Conservation (phyloP, 1,140 invertebrate species). For the Trachelipus rathkii region DNA sequence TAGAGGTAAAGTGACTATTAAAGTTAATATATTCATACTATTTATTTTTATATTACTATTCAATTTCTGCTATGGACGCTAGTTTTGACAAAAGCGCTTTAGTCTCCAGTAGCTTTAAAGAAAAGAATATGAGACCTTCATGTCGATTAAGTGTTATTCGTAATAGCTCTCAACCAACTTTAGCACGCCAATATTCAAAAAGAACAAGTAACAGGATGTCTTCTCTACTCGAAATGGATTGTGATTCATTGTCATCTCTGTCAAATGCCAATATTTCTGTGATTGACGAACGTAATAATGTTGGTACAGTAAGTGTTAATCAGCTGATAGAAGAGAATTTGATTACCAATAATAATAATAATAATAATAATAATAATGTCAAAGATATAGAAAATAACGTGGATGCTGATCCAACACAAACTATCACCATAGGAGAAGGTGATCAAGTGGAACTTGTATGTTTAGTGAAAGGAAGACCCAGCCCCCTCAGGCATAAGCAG, state of each 20-base stretch:
- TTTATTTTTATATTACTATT: too few species aligned
- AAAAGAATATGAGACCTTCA: neutral
- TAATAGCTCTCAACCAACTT: neutral
- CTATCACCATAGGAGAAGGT: neutral
- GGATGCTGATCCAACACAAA: conserved; percentile 18
- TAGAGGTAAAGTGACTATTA: too few species aligned
- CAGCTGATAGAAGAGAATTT: neutral
- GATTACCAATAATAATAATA: neutral
- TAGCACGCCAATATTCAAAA: neutral
- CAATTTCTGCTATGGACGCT: too few species aligned
- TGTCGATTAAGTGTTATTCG: neutral
- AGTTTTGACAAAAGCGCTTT: too few species aligned
- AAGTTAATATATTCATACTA: too few species aligned
- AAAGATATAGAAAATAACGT: neutral
- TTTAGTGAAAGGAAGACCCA: too few species aligned
- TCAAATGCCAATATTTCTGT: neutral
- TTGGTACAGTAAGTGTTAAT: neutral
- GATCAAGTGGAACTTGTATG: too few species aligned
- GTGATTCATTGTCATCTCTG: conserved; percentile 11
- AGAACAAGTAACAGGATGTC: neutral
- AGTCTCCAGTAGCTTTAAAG: neutral
- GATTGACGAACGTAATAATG: neutral
- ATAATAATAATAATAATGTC: neutral
- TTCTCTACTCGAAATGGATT: neutral
- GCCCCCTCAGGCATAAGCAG: too few species aligned